Percentiles rank a stretch among this genome's conserved stretches.
phyloP scores from a whole-genome alignment of 2,888 invertebrate genomes.

The Campoletis raptor region DNA sequence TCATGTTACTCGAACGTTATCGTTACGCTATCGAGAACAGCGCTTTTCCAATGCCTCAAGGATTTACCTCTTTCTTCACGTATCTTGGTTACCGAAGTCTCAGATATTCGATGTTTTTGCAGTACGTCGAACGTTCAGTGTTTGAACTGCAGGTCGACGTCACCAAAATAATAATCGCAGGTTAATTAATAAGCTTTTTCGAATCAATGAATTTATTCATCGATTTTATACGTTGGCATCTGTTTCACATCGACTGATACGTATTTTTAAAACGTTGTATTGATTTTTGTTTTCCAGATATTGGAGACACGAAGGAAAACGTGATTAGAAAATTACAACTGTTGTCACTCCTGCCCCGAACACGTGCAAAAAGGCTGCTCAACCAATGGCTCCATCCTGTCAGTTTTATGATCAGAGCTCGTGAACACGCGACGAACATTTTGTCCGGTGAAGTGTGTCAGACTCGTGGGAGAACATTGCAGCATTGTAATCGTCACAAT shows the following conservation, averaged over 20 bases:
- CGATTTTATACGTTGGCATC: background rate
- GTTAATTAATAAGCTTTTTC: conserved; percentile 77
- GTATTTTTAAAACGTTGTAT: background rate
- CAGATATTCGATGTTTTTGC: conserved; percentile 92
- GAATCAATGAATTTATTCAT: background rate
- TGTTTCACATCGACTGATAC: background rate
- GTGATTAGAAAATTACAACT: conserved; percentile 91
- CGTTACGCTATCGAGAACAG: conserved; percentile 92
- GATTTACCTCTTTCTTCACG: conserved; percentile 95
- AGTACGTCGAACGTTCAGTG: conserved; percentile 93
- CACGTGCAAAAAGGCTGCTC: conserved; percentile 91
- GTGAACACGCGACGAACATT: conserved; percentile 93
- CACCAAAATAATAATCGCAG: conserved; percentile 92
- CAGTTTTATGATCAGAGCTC: conserved; percentile 91
- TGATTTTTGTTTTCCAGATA: conserved; percentile 74
- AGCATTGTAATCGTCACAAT: conserved; percentile 82
- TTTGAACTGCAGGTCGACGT: conserved; percentile 95
- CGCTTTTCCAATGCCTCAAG: conserved; percentile 94
- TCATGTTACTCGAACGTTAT: conserved; percentile 93
- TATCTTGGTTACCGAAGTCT: conserved; percentile 93
- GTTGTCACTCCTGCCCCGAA: conserved; percentile 90
- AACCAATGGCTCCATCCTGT: conserved; percentile 92
- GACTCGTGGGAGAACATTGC: conserved; percentile 80
- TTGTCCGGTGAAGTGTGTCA: conserved; percentile 88
- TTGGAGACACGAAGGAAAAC: conserved; percentile 86